phyloP scores from a whole-genome alignment of 2,888 invertebrate species.

The Dorcus hopei region DNA sequence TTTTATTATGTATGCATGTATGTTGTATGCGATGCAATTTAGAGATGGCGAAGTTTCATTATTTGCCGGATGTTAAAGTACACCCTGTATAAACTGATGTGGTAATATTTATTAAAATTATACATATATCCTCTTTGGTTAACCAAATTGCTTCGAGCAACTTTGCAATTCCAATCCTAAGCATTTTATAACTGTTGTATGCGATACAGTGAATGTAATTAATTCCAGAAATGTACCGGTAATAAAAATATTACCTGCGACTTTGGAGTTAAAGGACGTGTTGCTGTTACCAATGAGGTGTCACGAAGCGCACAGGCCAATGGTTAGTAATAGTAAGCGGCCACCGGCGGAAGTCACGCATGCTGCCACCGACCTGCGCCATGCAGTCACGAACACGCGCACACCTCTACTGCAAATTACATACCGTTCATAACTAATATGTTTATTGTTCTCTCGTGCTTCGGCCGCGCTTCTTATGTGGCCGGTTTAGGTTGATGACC shows the following conservation, averaged over 20 bases:
- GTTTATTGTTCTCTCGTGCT: constrained; percentile 27
- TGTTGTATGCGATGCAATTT: too few species aligned
- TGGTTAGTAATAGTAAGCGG: constrained; percentile 10
- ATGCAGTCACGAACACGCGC: constrained; percentile 34
- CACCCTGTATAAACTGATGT: too few species aligned
- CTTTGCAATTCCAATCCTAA: neutral
- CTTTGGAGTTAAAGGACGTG: constrained; percentile 21
- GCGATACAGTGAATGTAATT: neutral
- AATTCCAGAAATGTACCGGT: neutral
- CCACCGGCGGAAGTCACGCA: constrained; percentile 34
- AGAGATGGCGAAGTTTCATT: too few species aligned
- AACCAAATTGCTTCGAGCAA: too few species aligned
- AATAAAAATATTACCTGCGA: constrained; percentile 1
- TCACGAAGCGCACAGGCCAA: constrained; percentile 22
- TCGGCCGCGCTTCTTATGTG: constrained; percentile 11
- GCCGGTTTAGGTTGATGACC: constrained; percentile 12
- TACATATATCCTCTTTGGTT: too few species aligned
- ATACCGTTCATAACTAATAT: constrained; percentile 29
- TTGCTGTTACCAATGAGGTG: constrained; percentile 25
- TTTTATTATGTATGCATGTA: too few species aligned
- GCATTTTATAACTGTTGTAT: neutral
- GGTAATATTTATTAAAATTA: too few species aligned
- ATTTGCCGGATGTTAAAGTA: too few species aligned
- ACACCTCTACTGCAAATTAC: constrained; percentile 36
- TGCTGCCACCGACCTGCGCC: constrained; percentile 30